Percentiles rank a stretch among this genome's conserved stretches.
Evolutionary conservation across 2,113 vertebrate species (phyloP).

Genomic region (Peromyscus californicus): DNA sequence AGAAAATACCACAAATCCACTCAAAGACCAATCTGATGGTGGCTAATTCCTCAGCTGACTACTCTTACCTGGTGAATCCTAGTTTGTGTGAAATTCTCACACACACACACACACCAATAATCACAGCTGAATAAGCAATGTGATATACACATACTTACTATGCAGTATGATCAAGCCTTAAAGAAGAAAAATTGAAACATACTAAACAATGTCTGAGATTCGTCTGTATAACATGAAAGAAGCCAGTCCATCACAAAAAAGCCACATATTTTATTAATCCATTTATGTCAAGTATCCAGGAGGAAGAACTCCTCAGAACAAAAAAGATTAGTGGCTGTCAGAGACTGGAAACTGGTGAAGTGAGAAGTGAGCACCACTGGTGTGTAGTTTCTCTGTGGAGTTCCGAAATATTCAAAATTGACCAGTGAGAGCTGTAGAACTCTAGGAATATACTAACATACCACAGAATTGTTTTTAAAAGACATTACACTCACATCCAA

Average conservation of each 20-base stretch:
- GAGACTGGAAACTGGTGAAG: neutral
- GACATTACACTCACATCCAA: conserved; percentile 43
- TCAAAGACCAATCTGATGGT: neutral
- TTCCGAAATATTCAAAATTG: conserved; percentile 42
- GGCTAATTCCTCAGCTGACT: neutral
- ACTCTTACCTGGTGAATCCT: neutral
- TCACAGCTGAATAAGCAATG: neutral
- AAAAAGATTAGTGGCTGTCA: neutral
- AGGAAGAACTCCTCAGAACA: neutral
- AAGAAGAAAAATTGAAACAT: neutral
- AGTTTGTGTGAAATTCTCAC: neutral
- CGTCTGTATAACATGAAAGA: neutral
- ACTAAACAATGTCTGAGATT: neutral
- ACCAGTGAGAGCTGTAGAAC: conserved; percentile 7
- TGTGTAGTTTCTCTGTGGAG: neutral
- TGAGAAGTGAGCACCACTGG: neutral
- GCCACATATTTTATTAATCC: neutral
- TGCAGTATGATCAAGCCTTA: neutral
- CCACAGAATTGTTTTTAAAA: conserved; percentile 38
- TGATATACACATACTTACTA: neutral
- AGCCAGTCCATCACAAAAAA: conserved; percentile 32
- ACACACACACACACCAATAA: no score
- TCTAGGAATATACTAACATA: conserved; percentile 49
- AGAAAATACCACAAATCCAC: neutral
- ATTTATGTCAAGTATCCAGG: conserved; percentile 8